Evolutionary conservation across 2,888 invertebrate genomes (phyloP).

Genomic region (Schrankia costaestrigalis): DNA sequence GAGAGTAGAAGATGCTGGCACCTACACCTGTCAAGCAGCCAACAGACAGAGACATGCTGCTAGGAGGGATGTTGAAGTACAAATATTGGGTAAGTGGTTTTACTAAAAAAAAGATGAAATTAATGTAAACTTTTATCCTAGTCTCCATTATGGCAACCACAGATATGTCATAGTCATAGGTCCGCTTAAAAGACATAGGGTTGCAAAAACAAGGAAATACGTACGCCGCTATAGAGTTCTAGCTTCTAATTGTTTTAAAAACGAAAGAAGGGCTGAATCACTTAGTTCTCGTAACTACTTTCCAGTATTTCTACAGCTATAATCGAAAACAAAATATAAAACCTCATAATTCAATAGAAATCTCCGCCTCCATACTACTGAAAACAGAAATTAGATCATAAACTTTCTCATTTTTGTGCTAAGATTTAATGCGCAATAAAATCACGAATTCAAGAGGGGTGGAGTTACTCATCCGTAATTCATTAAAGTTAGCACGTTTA

Average conservation of each 20-base stretch:
- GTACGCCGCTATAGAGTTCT: no score
- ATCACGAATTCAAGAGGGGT: conserved; percentile 64
- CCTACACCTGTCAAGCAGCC: conserved; percentile 93
- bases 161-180: no score
- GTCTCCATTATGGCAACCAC: background rate
- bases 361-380: conserved; percentile 24
- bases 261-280: no score
- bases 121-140: background rate
- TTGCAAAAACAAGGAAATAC: no score
- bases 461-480: conserved; percentile 72
- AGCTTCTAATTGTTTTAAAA: no score
- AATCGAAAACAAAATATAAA: no score
- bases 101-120: background rate
- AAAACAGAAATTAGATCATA: conserved; percentile 46
- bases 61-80: conserved; percentile 87
- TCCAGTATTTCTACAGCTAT: no score
- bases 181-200: no score
- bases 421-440: conserved; percentile 68
- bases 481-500: conserved; percentile 71
- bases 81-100: conserved; percentile 84
- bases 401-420: conserved; percentile 61
- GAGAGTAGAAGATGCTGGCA: conserved; percentile 91
- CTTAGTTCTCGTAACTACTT: no score
- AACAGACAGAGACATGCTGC: conserved; percentile 91
- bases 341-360: conserved; percentile 3